Conservation (phyloP, 2,113 vertebrate species). For the Stercorarius parasiticus region DNA sequence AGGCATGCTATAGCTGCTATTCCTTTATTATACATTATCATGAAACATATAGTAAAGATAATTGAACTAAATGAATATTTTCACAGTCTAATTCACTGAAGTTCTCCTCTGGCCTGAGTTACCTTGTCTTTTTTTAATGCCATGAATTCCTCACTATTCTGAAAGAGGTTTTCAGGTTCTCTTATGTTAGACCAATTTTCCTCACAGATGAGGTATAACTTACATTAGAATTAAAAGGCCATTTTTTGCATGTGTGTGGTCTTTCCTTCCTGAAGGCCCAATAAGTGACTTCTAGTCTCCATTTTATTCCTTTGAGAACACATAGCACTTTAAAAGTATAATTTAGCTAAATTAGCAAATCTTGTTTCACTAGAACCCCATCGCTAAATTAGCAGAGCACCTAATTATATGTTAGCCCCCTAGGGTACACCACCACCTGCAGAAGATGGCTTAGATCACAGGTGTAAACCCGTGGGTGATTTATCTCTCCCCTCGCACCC, state of each 20-base stretch:
- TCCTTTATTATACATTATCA: neutral
- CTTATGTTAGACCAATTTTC: neutral
- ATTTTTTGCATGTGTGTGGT: neutral
- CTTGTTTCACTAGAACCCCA: neutral
- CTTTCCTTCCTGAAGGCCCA: neutral
- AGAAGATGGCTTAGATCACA: neutral
- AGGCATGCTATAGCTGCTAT: neutral
- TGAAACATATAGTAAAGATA: neutral
- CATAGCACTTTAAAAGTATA: neutral
- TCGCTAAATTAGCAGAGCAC: neutral
- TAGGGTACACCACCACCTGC: neutral
- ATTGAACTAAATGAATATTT: neutral
- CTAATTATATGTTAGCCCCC: neutral
- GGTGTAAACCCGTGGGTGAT: conserved; percentile 10
- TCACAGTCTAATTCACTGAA: neutral
- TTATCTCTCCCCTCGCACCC: neutral
- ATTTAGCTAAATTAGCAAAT: neutral
- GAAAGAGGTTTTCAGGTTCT: neutral
- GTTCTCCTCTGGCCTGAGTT: neutral
- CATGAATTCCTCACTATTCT: neutral
- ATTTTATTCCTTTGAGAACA: neutral
- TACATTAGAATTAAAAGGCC: neutral
- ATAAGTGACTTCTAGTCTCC: neutral
- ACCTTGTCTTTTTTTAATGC: neutral
- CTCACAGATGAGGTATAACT: fast-evolving